Percentiles rank a stretch among this genome's conserved stretches.
Conservation (phyloP, 2,113 vertebrate species). For the Garra rufa region DNA sequence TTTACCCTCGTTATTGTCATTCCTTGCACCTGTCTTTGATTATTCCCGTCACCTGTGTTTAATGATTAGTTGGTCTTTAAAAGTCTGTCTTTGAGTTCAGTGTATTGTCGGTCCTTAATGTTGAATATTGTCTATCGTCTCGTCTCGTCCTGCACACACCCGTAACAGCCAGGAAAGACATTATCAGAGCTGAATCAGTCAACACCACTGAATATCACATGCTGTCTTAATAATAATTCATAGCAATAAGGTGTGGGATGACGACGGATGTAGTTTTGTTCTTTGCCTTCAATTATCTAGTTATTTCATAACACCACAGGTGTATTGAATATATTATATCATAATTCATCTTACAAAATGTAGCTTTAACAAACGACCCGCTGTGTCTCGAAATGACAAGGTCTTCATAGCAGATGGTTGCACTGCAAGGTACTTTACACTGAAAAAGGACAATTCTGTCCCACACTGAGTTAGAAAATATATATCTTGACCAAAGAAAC, state of each 20-base stretch:
- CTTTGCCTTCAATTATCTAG: constrained; percentile 39
- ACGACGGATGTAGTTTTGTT: constrained; percentile 59
- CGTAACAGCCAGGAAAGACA: too few species aligned
- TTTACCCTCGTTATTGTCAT: too few species aligned
- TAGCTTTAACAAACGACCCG: constrained; percentile 24
- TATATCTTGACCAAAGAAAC: not conserved
- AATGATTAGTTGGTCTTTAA: too few species aligned
- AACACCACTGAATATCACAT: constrained; percentile 69
- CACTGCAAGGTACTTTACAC: constrained; percentile 20
- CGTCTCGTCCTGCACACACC: too few species aligned
- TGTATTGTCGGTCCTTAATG: too few species aligned
- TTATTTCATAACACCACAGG: constrained; percentile 18
- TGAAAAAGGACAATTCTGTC: constrained; percentile 24
- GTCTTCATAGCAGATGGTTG: constrained; percentile 30
- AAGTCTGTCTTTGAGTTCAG: too few species aligned
- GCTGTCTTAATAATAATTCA: constrained; percentile 67
- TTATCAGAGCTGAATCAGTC: constrained; percentile 60
- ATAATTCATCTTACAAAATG: constrained; percentile 20
- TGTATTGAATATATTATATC: constrained; percentile 29
- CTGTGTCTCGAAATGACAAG: constrained; percentile 14
- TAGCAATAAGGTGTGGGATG: constrained; percentile 54
- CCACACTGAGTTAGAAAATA: not conserved
- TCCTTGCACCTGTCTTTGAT: too few species aligned
- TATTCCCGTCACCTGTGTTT: too few species aligned
- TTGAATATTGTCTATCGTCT: too few species aligned